A percentile compares a stretch with the other conserved stretches of the same genome.
phyloP scores from a whole-genome alignment of 2,113 vertebrate species.

The Mormyrus iriodes region DNA sequence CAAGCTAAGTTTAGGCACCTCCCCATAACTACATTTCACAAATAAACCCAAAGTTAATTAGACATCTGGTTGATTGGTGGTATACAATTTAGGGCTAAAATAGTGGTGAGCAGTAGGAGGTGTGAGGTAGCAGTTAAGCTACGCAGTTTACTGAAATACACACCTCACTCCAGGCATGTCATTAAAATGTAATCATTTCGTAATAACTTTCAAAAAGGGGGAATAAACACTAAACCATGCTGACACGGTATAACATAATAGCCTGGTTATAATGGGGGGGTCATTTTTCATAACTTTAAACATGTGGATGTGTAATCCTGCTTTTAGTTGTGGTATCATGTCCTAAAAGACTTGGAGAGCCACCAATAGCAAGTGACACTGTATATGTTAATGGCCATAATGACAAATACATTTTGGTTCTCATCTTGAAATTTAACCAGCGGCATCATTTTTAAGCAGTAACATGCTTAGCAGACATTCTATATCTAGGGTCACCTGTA shows the following conservation, averaged over 20 bases:
- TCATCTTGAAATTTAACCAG: conserved; percentile 1
- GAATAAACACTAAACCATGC: neutral
- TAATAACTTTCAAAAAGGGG: neutral
- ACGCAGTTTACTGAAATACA: neutral
- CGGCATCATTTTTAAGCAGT: neutral
- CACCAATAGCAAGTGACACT: neutral
- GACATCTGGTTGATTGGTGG: neutral
- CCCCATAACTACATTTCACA: neutral
- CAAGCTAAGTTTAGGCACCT: neutral
- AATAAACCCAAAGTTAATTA: neutral
- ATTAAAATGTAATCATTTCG: conserved; percentile 7
- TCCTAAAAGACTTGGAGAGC: neutral
- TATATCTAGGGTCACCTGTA: neutral
- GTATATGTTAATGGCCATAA: neutral
- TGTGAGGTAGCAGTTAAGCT: neutral
- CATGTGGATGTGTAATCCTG: neutral
- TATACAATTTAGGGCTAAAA: conserved; percentile 4
- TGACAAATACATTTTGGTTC: neutral
- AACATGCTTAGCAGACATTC: neutral
- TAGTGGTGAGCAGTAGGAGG: neutral
- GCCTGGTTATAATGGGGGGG: neutral
- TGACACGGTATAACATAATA: neutral
- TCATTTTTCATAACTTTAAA: conserved; percentile 2
- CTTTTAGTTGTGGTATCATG: too few species aligned
- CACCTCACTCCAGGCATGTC: conserved; percentile 4